These are phyloP conservation scores for Galeopsomyia nigrocyanea DNA, from an alignment of 2,888 invertebrate genomes.

Conservation along the genomic window DNA sequence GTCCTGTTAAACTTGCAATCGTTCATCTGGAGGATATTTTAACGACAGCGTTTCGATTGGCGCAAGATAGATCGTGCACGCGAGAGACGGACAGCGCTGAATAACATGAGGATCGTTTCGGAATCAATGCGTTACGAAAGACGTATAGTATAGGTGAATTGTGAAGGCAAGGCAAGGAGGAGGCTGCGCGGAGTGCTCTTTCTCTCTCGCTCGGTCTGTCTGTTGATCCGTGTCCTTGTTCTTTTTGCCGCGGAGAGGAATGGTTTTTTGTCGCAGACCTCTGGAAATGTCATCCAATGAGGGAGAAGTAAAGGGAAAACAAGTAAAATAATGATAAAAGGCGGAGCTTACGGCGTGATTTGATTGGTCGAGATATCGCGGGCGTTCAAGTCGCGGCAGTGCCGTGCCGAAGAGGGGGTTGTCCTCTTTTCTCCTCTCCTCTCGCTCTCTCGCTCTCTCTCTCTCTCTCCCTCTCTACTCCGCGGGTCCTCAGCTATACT, in stretches of 20 bases:
- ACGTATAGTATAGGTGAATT: background rate
- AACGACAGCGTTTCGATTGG: constrained; percentile 31
- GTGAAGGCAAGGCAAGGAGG: constrained; percentile 9
- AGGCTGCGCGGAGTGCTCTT: background rate
- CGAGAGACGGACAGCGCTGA: background rate
- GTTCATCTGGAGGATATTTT: constrained; percentile 41
- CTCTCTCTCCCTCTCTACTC: constrained; percentile 40
- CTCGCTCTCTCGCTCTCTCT: constrained; percentile 47
- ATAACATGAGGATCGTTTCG: constrained; percentile 28
- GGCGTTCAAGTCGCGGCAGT: constrained; percentile 65
- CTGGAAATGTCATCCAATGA: constrained; percentile 68
- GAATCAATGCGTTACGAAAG: constrained; percentile 27
- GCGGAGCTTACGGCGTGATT: constrained; percentile 68
- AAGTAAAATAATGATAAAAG: constrained; percentile 70
- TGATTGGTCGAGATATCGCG: constrained; percentile 69
- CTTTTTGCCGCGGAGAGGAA: constrained; percentile 10
- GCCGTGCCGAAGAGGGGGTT: constrained; percentile 56
- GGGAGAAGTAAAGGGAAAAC: constrained; percentile 68
- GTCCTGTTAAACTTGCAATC: constrained; percentile 15
- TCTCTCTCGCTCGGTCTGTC: constrained; percentile 6
- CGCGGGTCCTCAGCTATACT: constrained; percentile 43
- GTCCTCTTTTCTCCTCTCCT: constrained; percentile 54
- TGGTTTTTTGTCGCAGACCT: constrained; percentile 51
- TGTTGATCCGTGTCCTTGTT: background rate
- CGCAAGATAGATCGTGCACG: background rate